Evolutionary conservation across 2,888 invertebrate species (phyloP).

Genomic region (Matsumyia berberina): DNA sequence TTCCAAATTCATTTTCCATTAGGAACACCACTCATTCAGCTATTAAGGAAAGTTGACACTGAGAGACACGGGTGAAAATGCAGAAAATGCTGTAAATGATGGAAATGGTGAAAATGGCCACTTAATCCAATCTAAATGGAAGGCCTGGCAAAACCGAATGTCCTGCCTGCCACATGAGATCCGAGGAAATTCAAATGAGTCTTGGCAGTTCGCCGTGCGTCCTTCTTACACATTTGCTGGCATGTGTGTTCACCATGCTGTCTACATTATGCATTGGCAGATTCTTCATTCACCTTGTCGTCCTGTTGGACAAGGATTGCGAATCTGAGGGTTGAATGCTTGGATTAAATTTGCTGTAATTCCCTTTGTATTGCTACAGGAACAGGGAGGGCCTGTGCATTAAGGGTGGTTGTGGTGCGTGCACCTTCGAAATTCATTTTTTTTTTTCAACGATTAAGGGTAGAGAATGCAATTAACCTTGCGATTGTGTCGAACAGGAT

Average conservation of each 20-base stretch:
- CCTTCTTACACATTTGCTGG: constrained; percentile 35
- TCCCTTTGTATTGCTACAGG: constrained; percentile 58
- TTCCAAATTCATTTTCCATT: constrained; percentile 74
- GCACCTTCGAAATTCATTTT: constrained; percentile 62
- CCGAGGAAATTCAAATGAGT: constrained; percentile 65
- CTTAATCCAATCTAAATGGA: constrained; percentile 76
- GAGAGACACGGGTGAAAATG: constrained; percentile 68
- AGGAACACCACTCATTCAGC: constrained; percentile 62
- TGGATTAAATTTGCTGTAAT: constrained; percentile 70
- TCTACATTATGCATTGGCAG: constrained; percentile 52
- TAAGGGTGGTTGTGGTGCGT: constrained; percentile 46
- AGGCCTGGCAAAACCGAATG: constrained; percentile 60
- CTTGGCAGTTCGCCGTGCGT: constrained; percentile 13
- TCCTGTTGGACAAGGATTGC: constrained; percentile 21
- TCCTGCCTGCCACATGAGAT: constrained; percentile 37
- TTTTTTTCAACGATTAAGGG: constrained; percentile 37
- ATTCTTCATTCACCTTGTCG: constrained; percentile 54
- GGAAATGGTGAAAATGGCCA: constrained; percentile 68
- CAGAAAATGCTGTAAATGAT: constrained; percentile 66
- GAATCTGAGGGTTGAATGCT: constrained; percentile 60
- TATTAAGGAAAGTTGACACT: constrained; percentile 66
- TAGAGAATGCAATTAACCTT: constrained; percentile 73
- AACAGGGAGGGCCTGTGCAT: constrained; percentile 21
- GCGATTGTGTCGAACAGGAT: constrained; percentile 68
- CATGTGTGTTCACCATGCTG: constrained; percentile 43